Evolutionary conservation across 2,113 vertebrate genomes (phyloP).

Genomic region (Solea solea): DNA sequence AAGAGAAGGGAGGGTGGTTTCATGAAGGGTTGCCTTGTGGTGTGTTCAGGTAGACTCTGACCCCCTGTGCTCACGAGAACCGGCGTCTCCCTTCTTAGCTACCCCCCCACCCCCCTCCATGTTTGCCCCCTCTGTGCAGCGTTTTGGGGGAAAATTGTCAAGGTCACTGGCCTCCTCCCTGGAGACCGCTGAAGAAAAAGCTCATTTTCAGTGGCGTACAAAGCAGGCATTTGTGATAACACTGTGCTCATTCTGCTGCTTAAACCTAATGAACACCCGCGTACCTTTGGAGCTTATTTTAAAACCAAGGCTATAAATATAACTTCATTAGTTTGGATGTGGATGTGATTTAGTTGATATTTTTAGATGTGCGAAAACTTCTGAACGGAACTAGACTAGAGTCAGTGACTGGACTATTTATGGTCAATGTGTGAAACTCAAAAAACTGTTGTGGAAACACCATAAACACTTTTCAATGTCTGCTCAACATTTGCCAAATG

Average conservation of each 20-base stretch:
- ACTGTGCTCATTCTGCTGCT: constrained; percentile 74
- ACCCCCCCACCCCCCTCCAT: constrained; percentile 47
- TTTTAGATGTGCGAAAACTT: constrained; percentile 58
- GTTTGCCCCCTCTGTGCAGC: constrained; percentile 43
- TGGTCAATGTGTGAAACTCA: not conserved
- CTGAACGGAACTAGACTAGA: constrained; percentile 14
- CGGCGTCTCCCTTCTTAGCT: constrained; percentile 54
- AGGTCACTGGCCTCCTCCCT: constrained; percentile 71
- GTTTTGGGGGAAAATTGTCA: constrained; percentile 57
- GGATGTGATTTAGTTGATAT: constrained; percentile 69
- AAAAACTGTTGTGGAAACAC: not conserved
- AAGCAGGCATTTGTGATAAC: constrained; percentile 80
- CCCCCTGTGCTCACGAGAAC: constrained; percentile 62
- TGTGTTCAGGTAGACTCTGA: constrained; percentile 61
- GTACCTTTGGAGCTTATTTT: constrained; percentile 70
- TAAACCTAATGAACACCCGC: constrained; percentile 66
- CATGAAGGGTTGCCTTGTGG: constrained; percentile 77
- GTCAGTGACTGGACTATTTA: not conserved
- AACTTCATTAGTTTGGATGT: constrained; percentile 64
- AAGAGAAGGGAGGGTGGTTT: constrained; percentile 37
- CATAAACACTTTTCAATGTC: not conserved
- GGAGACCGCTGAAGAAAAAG: constrained; percentile 73
- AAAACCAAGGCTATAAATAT: constrained; percentile 76
- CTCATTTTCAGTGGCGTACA: constrained; percentile 77
- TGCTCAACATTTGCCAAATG: not conserved